Percentiles rank a stretch among this genome's conserved stretches.
phyloP scores from a whole-genome alignment of 2,888 invertebrate species.

The Platycheirus rosarum region DNA sequence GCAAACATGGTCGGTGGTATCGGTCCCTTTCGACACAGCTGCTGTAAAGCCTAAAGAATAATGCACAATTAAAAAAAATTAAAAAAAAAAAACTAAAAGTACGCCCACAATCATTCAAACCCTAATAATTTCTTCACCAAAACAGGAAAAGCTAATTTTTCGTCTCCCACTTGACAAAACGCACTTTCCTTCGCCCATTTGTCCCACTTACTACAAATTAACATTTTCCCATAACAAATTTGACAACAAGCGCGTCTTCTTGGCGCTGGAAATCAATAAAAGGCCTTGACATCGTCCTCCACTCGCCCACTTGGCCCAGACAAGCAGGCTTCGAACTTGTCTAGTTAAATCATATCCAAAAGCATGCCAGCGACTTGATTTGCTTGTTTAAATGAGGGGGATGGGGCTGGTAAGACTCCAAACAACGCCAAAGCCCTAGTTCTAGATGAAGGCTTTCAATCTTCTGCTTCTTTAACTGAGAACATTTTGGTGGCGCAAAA shows the following conservation, averaged over 20 bases:
- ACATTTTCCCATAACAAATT: neutral
- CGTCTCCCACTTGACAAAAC: no score
- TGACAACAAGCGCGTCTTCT: slow-evolving; percentile 15
- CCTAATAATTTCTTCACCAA: no score
- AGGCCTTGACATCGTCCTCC: neutral
- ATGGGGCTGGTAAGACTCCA: neutral
- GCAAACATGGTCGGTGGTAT: no score
- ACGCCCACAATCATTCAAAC: no score
- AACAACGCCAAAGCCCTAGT: no score
- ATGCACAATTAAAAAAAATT: no score
- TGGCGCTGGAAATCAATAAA: slow-evolving; percentile 52
- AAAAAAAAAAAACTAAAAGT: no score
- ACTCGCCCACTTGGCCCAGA: slow-evolving; percentile 34
- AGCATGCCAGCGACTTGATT: slow-evolving; percentile 13
- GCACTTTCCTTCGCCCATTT: no score
- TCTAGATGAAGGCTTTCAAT: neutral
- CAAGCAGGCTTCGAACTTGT: slow-evolving; percentile 33
- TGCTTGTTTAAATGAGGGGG: no score
- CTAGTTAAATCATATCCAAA: slow-evolving; percentile 19
- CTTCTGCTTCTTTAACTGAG: slow-evolving; percentile 19
- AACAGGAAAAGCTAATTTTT: no score
- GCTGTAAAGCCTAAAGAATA: no score
- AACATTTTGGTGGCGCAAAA: slow-evolving; percentile 41
- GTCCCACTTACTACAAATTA: neutral
- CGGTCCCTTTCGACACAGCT: no score